Evolutionary conservation across 2,888 invertebrate species (phyloP), one percentile per base, ranked within the genome.

Genomic region (Polyommatus icarus): DNA sequence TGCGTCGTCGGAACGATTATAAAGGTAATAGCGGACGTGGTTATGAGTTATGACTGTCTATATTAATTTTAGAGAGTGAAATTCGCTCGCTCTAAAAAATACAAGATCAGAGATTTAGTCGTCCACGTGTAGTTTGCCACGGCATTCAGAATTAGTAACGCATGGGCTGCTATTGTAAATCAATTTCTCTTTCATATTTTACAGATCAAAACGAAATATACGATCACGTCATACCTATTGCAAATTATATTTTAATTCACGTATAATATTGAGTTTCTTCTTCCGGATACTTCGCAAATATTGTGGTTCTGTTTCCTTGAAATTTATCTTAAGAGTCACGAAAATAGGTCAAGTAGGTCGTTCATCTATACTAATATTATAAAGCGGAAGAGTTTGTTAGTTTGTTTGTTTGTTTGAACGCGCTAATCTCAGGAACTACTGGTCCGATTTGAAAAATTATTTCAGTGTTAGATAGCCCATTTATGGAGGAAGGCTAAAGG

Each of bases 1-100:
- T 79, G 82, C 79, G 77, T 76, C 46, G 40, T 67, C 73, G 75
- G 76, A 67, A 72, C 72, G 40, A 72, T 40, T 72, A 20, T 40
- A 36, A 40, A 72, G 72, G 72, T 40, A 40, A 72, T 72, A 72
- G 40, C 36, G 72, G 72, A 72, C n/a, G 40, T 40, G 72, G 24
- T 77, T 77, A 72, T 29, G 18, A 77, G 32, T 75, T 78, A 76
- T 71, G 20, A 76, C 29, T 76, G 76, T 71, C 40, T 32, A 76
- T 78, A 50, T 71, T 75, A 50, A 32, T 71, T 40, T 67, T 67
- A 67, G 67, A 67, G 67, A 67, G 67, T 67, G 67, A 67, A 67
- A 32, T 67, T 67, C 15, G 67, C 67, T 67, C 29, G 67, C 32
- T 67, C 29, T 67, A 67, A 67, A 67, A 67, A 29, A 32, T 61